Percentiles rank a stretch among this genome's conserved stretches.
phyloP scores from a whole-genome alignment of 2,113 vertebrate genomes.

The Eudyptes chrysolophus region DNA sequence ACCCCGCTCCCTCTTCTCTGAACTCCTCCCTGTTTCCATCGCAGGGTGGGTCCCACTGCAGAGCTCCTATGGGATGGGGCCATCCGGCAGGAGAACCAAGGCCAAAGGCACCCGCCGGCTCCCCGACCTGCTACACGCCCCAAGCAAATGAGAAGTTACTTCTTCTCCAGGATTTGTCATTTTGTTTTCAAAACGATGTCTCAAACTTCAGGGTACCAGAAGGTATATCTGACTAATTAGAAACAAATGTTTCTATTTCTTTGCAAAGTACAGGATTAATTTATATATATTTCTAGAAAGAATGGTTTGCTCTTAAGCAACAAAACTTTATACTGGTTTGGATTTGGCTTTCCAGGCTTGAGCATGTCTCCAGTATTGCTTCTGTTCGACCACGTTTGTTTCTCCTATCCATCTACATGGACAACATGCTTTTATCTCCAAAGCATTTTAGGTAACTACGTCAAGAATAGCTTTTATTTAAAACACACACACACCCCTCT shows the following conservation, averaged over 20 bases:
- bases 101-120: too few species aligned
- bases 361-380: background rate
- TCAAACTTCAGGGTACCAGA: background rate
- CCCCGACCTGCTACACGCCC: fast-evolving
- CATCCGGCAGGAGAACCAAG: fast-evolving
- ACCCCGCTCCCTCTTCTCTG: background rate
- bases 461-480: background rate
- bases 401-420: background rate
- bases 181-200: background rate
- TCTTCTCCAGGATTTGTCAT: background rate
- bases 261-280: background rate
- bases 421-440: background rate
- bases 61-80: background rate
- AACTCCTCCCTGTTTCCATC: background rate
- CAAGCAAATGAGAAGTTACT: background rate
- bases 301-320: background rate
- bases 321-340: background rate
- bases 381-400: background rate
- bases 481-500: background rate
- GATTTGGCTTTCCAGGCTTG: background rate
- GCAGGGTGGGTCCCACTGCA: too few species aligned
- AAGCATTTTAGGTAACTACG: background rate
- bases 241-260: background rate
- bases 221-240: background rate
- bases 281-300: background rate